Percentiles rank a stretch among this genome's conserved stretches.
These are phyloP conservation scores for Thereva nobilitata DNA, from an alignment of 2,888 invertebrate genomes.

Conservation along the genomic window DNA sequence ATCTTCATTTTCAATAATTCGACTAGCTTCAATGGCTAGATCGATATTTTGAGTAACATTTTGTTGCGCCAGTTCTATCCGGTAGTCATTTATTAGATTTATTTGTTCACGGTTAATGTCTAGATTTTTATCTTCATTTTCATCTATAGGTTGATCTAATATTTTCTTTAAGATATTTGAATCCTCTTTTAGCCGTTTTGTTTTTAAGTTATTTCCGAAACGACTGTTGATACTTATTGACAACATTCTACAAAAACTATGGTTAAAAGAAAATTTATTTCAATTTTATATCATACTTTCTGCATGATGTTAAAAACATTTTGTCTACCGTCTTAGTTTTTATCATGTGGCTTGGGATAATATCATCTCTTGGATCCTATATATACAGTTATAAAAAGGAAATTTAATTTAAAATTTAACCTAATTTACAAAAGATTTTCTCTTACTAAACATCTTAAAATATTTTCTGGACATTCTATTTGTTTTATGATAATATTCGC, in stretches of 20 bases:
- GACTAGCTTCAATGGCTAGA: too few species aligned
- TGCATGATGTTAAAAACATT: neutral
- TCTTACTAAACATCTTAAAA: conserved; percentile 21
- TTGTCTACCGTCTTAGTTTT: neutral
- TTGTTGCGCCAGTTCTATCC: too few species aligned
- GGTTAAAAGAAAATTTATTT: neutral
- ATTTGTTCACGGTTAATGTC: too few species aligned
- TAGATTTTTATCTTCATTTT: neutral
- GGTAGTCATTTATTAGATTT: too few species aligned
- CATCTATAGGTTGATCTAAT: neutral
- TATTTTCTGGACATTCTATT: neutral
- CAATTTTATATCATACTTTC: conserved; percentile 6
- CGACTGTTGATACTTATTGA: neutral
- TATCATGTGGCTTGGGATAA: neutral
- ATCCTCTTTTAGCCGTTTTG: neutral
- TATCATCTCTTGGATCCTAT: conserved; percentile 9
- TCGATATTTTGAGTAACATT: too few species aligned
- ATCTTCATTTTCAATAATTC: too few species aligned
- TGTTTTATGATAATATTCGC: neutral
- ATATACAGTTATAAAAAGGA: conserved; percentile 3
- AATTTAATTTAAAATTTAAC: neutral
- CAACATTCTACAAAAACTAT: neutral
- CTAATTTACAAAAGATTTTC: neutral
- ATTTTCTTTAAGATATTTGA: conserved; percentile 1
- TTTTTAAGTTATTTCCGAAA: neutral